These are phyloP conservation scores for Cryptocephalus primarius DNA, from an alignment of 2,888 invertebrate species.

Conservation along the genomic window DNA sequence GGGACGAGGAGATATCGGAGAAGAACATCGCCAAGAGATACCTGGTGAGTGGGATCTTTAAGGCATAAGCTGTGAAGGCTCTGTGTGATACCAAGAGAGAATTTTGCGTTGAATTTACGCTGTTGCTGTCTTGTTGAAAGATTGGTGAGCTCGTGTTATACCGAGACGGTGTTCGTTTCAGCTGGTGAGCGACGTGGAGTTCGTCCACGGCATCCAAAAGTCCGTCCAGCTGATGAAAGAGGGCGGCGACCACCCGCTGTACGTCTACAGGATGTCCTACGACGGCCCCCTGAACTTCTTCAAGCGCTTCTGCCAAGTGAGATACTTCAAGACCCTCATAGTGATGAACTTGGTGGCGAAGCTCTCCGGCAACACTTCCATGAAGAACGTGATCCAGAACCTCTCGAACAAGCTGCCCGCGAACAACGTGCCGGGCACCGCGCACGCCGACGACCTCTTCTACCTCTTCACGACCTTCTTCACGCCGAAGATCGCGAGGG, in stretches of 20 bases:
- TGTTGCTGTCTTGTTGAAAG: too few relatives aligned
- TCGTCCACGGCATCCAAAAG: constrained; percentile 25
- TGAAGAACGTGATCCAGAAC: constrained; percentile 14
- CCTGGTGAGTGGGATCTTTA: constrained; percentile 20
- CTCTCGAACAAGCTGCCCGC: constrained; percentile 12
- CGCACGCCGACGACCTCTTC: constrained; percentile 28
- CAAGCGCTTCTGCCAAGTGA: constrained; percentile 19
- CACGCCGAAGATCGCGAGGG: constrained; percentile 13
- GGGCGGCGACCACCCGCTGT: constrained; percentile 20
- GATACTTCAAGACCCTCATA: constrained; percentile 19
- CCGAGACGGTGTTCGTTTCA: constrained; percentile 15
- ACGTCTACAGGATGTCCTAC: constrained; percentile 25
- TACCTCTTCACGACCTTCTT: constrained; percentile 25
- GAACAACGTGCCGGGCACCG: constrained; percentile 18
- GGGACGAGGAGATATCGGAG: constrained; percentile 30
- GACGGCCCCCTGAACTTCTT: constrained; percentile 23
- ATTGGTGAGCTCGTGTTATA: too few relatives aligned
- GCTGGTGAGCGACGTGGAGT: constrained; percentile 29
- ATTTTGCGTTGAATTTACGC: too few relatives aligned
- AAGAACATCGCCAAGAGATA: constrained; percentile 33
- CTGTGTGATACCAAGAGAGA: too few relatives aligned
- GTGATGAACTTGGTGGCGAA: constrained; percentile 17
- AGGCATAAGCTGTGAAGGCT: too few relatives aligned
- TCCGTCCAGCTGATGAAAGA: constrained; percentile 13
- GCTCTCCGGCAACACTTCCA: constrained; percentile 14